Conservation (phyloP, 2,113 vertebrate genomes). For the Piaya cayana region DNA sequence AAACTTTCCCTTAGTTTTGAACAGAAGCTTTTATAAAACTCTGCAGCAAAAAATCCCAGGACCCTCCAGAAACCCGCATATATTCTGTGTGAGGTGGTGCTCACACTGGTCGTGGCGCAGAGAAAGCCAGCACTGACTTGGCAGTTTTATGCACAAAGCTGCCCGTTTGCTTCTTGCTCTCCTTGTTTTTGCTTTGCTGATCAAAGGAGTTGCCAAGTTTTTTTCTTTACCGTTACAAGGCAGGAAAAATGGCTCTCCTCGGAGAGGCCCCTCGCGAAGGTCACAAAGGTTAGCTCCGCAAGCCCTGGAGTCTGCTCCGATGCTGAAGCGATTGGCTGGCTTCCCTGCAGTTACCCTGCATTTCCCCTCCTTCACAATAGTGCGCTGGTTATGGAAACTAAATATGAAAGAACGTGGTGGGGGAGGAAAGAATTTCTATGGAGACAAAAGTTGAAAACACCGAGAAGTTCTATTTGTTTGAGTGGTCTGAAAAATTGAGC, state of each 20-base stretch:
- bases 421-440: conserved; percentile 62
- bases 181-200: conserved; percentile 91
- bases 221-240: conserved; percentile 77
- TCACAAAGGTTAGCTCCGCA: conserved; percentile 72
- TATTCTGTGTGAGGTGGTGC: not conserved
- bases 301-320: conserved; percentile 57
- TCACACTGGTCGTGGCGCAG: not conserved
- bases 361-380: conserved; percentile 74
- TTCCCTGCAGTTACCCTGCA: conserved; percentile 78
- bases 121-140: conserved; percentile 74
- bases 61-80: not conserved
- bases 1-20: not conserved
- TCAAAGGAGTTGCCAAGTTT: conserved; percentile 88
- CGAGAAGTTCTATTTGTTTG: conserved; percentile 45
- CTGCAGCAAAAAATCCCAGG: not conserved
- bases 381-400: conserved; percentile 81
- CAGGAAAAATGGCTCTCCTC: conserved; percentile 81
- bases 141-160: conserved; percentile 83
- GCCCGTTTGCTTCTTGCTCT: conserved; percentile 84
- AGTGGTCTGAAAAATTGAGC: conserved; percentile 3
- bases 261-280: conserved; percentile 81
- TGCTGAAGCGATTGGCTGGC: conserved; percentile 78
- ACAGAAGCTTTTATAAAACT: not conserved
- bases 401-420: conserved; percentile 78
- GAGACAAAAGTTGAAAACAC: conserved; percentile 22